Base-by-base conservation (phyloP, 2,797 vertebrate genomes). In the Sitta carolinensis region DNA sequence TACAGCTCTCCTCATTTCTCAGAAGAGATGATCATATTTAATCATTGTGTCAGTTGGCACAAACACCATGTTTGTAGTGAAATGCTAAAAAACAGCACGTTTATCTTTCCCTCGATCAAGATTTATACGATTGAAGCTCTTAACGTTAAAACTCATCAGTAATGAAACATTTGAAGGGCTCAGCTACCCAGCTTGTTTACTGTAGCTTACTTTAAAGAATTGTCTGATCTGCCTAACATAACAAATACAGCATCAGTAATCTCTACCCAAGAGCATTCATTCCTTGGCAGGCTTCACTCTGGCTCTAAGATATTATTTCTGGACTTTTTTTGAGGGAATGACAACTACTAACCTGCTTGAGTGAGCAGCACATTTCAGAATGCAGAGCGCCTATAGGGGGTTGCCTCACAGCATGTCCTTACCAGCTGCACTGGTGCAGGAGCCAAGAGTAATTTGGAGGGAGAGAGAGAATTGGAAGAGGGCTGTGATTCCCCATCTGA, bases 21-120 rank as follows among this genome's bases (percentile, higher is more conserved):
- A 97, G 98, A 98, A 98, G 93, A 95, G 90, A 86, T 18, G 72
- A 93, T 85, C 89, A 26, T 57, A 43, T 95, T 97, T 94, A 96
- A 96, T 95, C 91, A 87, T 61, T 82, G 92, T 89, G 92, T 95
- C 83, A 80, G 95, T 83, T 95, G 96, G 91, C 91, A 95, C 94
- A 97, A 97, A 96, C 95, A 97, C 69, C 38, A 0, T 94, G 96
- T 96, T 96, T 95, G 90, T 82, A 95, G 91, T 90, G 95, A 96
- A 92, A 93, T 66, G 84, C 88, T 93, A 75, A 66, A 89, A 96
- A 94, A 85, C 92, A 91, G 91, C 22, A 3, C 81, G 1, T 69
- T 93, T 97, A 96, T 97, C 97, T 94, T 70, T 5, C 23, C 80
- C 91, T 69, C 7, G 20, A 97, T 98, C 97, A 9, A 57, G 89